These are phyloP conservation scores for Apaloderma vittatum DNA, from an alignment of 2,113 vertebrate genomes.

Conservation along the genomic window DNA sequence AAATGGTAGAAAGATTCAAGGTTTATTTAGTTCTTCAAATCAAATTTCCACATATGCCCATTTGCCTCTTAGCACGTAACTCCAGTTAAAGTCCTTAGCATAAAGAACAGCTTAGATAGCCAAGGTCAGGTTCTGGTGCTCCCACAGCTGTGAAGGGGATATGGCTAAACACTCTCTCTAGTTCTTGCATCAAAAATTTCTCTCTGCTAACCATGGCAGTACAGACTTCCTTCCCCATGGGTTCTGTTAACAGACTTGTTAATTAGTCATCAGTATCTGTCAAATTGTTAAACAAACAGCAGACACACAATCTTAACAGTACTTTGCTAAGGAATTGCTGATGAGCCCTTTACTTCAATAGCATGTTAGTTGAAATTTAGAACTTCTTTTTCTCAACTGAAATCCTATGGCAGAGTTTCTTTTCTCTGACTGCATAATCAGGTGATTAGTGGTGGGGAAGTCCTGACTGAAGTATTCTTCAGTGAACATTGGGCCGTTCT, in stretches of 20 bases:
- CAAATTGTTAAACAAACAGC: slow-evolving; percentile 27
- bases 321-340: slow-evolving; percentile 9
- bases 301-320: not conserved
- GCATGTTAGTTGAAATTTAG: slow-evolving; percentile 41
- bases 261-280: slow-evolving; percentile 41
- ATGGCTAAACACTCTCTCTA: not conserved
- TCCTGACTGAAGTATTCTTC: slow-evolving; percentile 32
- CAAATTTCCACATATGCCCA: rapidly evolving
- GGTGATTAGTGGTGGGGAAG: not conserved
- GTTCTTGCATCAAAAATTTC: not conserved
- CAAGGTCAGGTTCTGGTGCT: not conserved
- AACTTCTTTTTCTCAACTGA: not conserved
- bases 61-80: not conserved
- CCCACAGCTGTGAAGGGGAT: not conserved
- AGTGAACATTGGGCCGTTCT: not conserved
- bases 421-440: slow-evolving; percentile 45
- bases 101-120: not conserved
- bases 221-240: not conserved
- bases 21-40: not conserved
- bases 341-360: not conserved
- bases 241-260: not conserved
- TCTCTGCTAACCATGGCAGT: not conserved
- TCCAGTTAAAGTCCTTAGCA: not conserved
- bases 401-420: slow-evolving; percentile 16
- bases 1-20: not conserved